Evolutionary conservation across 2,113 vertebrate species (phyloP), one percentile per base, ranked within the genome.

Genomic region (Empidonax alnorum): DNA sequence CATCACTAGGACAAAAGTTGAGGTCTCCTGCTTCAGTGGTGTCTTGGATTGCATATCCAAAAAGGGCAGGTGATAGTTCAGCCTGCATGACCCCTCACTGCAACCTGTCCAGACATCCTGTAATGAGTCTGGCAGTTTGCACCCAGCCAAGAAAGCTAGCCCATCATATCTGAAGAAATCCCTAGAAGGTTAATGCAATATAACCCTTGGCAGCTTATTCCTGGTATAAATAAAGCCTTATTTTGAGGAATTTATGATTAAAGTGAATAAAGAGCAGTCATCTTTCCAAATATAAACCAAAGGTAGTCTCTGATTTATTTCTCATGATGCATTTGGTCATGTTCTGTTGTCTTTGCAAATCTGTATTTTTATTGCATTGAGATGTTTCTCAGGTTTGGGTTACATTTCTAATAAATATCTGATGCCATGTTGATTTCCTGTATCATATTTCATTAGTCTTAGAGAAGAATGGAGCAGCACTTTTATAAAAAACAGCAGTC

Each of bases 331-430:
- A 78, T 96, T 96, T 95, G 88, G 86, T 90, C 96, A 68, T 93
- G 85, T 96, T 95, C 85, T 93, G 87, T 96, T 96, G 94, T 95
- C 93, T 96, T 94, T 96, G 65, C 65, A 90, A 94, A 95, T 90
- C 90, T 94, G 88, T 93, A 86, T 78, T 93, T 96, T 96, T 93
- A 96, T 67, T 91, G 73, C 79, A 90, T 52, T 88, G 94, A 94
- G 87, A 90, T 88, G 90, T 80, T 96, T 94, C 94, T 96, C 83
- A 94, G 92, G 88, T 96, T 94, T 95, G 56, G 72, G 83, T 94
- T 96, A 91, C 91, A 83, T 77, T 95, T 95, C 95, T 93, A 96
- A 96, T 97, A 96, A 93, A 96, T 96, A 96, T 93, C 79, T 1
- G 1, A 73, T 94, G 90, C 92, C 67, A 74, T 84, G 82, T 94